Evolutionary conservation across 2,113 vertebrate species (phyloP).

Genomic region (Aptenodytes patagonicus): DNA sequence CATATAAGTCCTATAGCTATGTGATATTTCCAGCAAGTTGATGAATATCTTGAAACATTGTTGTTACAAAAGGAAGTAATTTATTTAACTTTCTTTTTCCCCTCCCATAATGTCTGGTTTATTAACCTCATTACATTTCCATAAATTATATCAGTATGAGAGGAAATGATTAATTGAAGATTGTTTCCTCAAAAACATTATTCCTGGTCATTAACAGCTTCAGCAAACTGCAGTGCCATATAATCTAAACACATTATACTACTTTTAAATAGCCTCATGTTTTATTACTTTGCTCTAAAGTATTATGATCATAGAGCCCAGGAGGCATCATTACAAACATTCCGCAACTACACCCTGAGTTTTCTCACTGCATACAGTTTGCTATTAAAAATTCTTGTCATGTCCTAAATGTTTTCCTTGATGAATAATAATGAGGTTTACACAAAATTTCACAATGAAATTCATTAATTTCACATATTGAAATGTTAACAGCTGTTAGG

Average conservation of each 20-base stretch:
- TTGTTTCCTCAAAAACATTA: constrained; percentile 77
- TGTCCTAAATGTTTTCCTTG: constrained; percentile 28
- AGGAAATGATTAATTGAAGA: constrained; percentile 81
- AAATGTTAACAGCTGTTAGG: constrained; percentile 9
- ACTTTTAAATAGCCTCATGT: constrained; percentile 67
- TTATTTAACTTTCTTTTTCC: constrained; percentile 76
- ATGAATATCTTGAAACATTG: constrained; percentile 76
- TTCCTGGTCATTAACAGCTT: constrained; percentile 76
- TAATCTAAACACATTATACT: constrained; percentile 65
- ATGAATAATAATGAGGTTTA: constrained; percentile 20
- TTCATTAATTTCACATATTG: neutral
- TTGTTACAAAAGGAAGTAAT: constrained; percentile 81
- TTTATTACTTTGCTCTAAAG: constrained; percentile 65
- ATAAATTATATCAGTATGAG: constrained; percentile 76
- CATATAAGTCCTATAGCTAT: constrained; percentile 65
- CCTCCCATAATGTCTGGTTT: constrained; percentile 67
- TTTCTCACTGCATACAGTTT: constrained; percentile 20
- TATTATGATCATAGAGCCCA: constrained; percentile 46
- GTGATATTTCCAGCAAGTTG: constrained; percentile 71
- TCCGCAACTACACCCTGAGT: constrained; percentile 25
- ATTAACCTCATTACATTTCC: constrained; percentile 76
- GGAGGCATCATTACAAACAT: constrained; percentile 57
- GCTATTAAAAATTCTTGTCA: constrained; percentile 1
- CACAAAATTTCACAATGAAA: neutral
- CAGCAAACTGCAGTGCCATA: constrained; percentile 58